phyloP scores from a whole-genome alignment of 1,140 invertebrate genomes.

The Drosophila oshimai region DNA sequence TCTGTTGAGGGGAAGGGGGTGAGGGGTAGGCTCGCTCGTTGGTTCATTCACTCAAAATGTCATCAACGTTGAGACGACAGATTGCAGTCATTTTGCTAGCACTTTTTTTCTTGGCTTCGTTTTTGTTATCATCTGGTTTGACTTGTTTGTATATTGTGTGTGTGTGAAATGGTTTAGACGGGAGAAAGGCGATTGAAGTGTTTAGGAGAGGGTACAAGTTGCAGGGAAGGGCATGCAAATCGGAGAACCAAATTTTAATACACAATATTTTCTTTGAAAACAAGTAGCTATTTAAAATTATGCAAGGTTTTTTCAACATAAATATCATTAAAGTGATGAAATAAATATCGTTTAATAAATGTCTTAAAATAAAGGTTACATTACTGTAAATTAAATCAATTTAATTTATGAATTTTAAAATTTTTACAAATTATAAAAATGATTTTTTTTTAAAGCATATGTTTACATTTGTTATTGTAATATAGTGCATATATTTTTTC shows the following conservation, averaged over 20 bases:
- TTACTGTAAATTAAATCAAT: too few species aligned
- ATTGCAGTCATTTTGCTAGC: slow-evolving; percentile 75
- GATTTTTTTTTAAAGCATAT: too few species aligned
- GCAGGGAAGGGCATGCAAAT: neutral
- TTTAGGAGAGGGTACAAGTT: neutral
- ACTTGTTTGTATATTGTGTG: slow-evolving; percentile 36
- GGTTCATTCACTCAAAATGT: slow-evolving; percentile 79
- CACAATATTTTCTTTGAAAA: too few species aligned
- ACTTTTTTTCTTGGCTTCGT: slow-evolving; percentile 46
- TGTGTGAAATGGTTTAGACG: slow-evolving; percentile 4
- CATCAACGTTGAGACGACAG: slow-evolving; percentile 78
- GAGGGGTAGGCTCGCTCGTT: slow-evolving; percentile 57
- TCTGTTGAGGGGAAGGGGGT: neutral
- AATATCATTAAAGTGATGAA: too few species aligned
- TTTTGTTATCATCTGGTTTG: slow-evolving; percentile 61
- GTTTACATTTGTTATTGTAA: too few species aligned
- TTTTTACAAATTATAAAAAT: too few species aligned
- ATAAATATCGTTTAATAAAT: too few species aligned
- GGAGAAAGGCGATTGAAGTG: slow-evolving; percentile 10
- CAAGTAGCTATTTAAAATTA: too few species aligned
- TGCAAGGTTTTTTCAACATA: too few species aligned
- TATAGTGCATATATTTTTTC: too few species aligned
- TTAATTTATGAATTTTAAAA: too few species aligned
- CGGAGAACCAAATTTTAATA: neutral
- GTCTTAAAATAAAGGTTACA: too few species aligned